These are phyloP conservation scores for Siphamia tubifer DNA, from an alignment of 2,113 vertebrate genomes.

Conservation along the genomic window DNA sequence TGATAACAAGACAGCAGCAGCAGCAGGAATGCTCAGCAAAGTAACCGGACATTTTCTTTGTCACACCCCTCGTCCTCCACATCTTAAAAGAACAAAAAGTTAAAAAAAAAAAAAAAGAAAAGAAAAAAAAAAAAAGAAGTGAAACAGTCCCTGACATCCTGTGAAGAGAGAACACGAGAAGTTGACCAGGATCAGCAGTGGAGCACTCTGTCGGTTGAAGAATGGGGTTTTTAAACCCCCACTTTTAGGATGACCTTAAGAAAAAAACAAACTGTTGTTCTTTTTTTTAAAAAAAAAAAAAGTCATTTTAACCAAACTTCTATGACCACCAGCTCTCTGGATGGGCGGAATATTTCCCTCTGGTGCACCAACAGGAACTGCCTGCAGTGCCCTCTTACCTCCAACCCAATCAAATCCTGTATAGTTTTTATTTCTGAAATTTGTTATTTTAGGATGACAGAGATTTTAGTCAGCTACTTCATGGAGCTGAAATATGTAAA, in stretches of 20 bases:
- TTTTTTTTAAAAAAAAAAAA: no score
- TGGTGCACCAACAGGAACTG: slow-evolving; percentile 58
- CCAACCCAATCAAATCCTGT: slow-evolving; percentile 70
- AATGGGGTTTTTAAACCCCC: slow-evolving; percentile 22
- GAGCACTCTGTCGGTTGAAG: no score
- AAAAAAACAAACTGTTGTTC: slow-evolving; percentile 44
- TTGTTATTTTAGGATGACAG: slow-evolving; percentile 81
- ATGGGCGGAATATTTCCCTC: slow-evolving; percentile 61
- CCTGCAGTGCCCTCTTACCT: slow-evolving; percentile 64
- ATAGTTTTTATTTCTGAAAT: slow-evolving; percentile 79
- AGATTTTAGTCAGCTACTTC: slow-evolving; percentile 81
- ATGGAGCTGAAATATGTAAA: slow-evolving; percentile 87
- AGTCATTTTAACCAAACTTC: slow-evolving; percentile 61
- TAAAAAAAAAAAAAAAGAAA: no score
- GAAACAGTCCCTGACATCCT: background rate
- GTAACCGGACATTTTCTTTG: slow-evolving; percentile 33
- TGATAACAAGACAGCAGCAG: slow-evolving; percentile 51
- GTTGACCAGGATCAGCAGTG: slow-evolving; percentile 33
- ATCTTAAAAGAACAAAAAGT: slow-evolving; percentile 24
- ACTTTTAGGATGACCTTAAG: slow-evolving; percentile 44
- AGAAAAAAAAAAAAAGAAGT: no score
- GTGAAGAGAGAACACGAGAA: slow-evolving; percentile 22
- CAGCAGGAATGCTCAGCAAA: slow-evolving; percentile 44
- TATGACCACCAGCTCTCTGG: slow-evolving; percentile 60
- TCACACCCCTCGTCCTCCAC: slow-evolving; percentile 2